A percentile compares a stretch with the other conserved stretches of the same genome.
Conservation (phyloP, 2,888 invertebrate genomes). For the Cremastinae sp. region DNA sequence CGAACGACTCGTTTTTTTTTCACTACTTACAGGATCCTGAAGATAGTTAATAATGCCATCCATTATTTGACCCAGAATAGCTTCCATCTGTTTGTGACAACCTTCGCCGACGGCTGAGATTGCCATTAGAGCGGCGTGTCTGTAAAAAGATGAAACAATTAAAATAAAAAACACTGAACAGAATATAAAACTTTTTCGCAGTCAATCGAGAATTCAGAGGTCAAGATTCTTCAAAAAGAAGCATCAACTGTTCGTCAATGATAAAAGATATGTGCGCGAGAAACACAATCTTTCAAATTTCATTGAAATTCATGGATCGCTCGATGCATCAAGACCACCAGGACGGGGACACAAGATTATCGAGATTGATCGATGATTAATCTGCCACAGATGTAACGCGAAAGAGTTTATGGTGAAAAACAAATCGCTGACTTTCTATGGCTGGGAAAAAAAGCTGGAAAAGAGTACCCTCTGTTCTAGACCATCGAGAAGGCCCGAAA, state of each 20-base stretch:
- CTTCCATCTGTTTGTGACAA: slow-evolving; percentile 99
- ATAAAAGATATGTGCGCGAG: slow-evolving; percentile 17
- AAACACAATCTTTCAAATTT: slow-evolving; percentile 34
- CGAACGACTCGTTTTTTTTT: slow-evolving; percentile 6
- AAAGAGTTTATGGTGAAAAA: slow-evolving; percentile 62
- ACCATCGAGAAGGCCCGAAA: no score
- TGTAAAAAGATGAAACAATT: slow-evolving; percentile 64
- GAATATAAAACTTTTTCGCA: slow-evolving; percentile 1
- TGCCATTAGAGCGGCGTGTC: slow-evolving; percentile 99
- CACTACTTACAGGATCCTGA: slow-evolving; percentile 87
- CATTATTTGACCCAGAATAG: slow-evolving; percentile 95
- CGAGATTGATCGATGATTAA: slow-evolving; percentile 62
- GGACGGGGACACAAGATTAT: slow-evolving; percentile 52
- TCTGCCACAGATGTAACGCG: slow-evolving; percentile 77
- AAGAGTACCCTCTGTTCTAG: neutral
- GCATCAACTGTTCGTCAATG: slow-evolving; percentile 40
- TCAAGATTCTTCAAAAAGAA: slow-evolving; percentile 5
- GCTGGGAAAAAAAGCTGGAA: no score
- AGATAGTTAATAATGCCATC: slow-evolving; percentile 93
- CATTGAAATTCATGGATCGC: slow-evolving; percentile 44
- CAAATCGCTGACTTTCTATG: slow-evolving; percentile 75
- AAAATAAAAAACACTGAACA: neutral
- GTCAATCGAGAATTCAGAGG: neutral
- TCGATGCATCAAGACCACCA: slow-evolving; percentile 66
- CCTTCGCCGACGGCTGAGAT: slow-evolving; percentile 99